A percentile compares a stretch with the other conserved stretches of the same genome.
Conservation (phyloP, 2,113 vertebrate species). For the Etheostoma spectabile region DNA sequence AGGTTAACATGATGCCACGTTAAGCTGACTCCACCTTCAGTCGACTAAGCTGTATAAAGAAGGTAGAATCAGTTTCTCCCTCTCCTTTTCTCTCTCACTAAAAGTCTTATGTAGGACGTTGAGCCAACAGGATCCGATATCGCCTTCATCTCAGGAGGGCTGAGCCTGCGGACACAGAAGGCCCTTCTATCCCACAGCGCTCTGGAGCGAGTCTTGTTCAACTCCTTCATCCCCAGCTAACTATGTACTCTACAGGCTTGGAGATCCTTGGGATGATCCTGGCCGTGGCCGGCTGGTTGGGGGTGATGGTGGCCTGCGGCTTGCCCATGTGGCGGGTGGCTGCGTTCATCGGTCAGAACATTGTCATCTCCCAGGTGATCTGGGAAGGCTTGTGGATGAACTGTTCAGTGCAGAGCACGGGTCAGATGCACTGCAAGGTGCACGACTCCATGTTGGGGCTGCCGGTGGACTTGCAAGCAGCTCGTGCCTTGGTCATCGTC, state of each 20-base stretch:
- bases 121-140: constrained; percentile 78
- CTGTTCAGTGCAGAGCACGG: constrained; percentile 88
- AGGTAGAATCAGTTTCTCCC: constrained; percentile 79
- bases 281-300: constrained; percentile 85
- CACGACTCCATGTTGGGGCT: constrained; percentile 86
- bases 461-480: constrained; percentile 80
- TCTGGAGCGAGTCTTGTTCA: constrained; percentile 30
- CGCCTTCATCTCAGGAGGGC: constrained; percentile 71
- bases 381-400: constrained; percentile 89
- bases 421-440: constrained; percentile 87
- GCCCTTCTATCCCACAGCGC: constrained; percentile 62
- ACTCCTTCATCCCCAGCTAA: constrained; percentile 19
- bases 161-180: constrained; percentile 71
- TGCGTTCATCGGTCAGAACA: constrained; percentile 86
- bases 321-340: constrained; percentile 87
- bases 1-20: constrained; percentile 75
- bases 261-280: constrained; percentile 86
- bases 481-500: constrained; percentile 81
- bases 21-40: constrained; percentile 86
- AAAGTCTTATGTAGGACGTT: constrained; percentile 63
- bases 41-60: constrained; percentile 83
- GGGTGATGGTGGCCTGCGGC: constrained; percentile 85
- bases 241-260: constrained; percentile 84
- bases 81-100: constrained; percentile 65
- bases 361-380: constrained; percentile 87